A percentile compares a stretch with the other conserved stretches of the same genome.
Conservation (phyloP, 2,888 invertebrate genomes). For the Drosophila anceps region DNA sequence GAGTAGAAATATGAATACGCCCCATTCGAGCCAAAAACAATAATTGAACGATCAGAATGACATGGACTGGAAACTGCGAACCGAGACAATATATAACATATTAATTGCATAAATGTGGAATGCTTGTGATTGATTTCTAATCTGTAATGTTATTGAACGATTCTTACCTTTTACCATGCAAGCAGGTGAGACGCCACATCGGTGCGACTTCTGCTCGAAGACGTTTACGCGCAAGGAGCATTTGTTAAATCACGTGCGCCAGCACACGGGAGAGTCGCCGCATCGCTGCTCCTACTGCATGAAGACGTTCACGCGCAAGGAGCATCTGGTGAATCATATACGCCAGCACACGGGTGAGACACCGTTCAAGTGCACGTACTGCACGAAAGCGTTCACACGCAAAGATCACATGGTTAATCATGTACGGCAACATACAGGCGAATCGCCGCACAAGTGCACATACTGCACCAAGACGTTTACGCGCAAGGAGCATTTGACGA, state of each 20-base stretch:
- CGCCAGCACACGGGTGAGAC: conserved; percentile 94
- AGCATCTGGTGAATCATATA: conserved; percentile 94
- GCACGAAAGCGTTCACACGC: conserved; percentile 93
- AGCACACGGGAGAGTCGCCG: conserved; percentile 93
- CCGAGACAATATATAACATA: background rate
- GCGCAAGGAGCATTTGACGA: conserved; percentile 93
- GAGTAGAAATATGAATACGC: background rate
- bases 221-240: conserved; percentile 95
- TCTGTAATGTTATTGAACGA: conserved; percentile 86
- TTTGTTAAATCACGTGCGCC: conserved; percentile 93
- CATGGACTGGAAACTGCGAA: background rate
- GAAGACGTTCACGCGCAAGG: conserved; percentile 95
- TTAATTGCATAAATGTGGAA: background rate
- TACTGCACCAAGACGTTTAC: conserved; percentile 93
- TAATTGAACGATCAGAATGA: background rate
- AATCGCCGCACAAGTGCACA: conserved; percentile 94
- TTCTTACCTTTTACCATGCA: conserved; percentile 48
- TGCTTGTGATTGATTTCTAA: conserved; percentile 82
- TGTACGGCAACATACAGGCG: conserved; percentile 92
- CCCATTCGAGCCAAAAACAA: background rate
- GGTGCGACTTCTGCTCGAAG: conserved; percentile 94
- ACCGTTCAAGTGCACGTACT: conserved; percentile 93
- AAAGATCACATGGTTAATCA: conserved; percentile 92
- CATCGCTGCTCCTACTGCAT: conserved; percentile 94
- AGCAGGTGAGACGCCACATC: conserved; percentile 91